Evolutionary conservation across 2,797 vertebrate species (phyloP).

Genomic region (Enteromius viviparus): DNA sequence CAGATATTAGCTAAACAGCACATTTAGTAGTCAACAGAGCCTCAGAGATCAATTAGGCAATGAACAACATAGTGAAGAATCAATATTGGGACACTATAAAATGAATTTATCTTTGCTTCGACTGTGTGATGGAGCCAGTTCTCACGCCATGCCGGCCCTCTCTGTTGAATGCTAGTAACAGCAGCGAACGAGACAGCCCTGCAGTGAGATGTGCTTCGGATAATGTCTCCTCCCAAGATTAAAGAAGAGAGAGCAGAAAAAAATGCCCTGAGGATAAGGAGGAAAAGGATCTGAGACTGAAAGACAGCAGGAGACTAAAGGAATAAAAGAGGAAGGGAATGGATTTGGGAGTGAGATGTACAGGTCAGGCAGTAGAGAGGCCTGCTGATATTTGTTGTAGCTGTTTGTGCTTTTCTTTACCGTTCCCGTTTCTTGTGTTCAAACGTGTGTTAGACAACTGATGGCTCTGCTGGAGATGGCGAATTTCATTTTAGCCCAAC

Average conservation of each 20-base stretch:
- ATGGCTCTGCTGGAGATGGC: conserved; percentile 2
- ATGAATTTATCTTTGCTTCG: conserved; percentile 1
- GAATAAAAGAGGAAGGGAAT: conserved; percentile 41
- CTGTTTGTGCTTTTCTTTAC: conserved; percentile 26
- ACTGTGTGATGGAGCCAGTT: not conserved
- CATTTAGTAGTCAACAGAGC: conserved; percentile 21
- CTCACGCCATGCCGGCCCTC: not conserved
- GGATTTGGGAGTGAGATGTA: conserved; percentile 35
- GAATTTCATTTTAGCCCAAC: conserved; percentile 12
- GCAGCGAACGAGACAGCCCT: conserved; percentile 15
- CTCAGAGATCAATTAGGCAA: conserved; percentile 34
- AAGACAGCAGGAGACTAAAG: conserved; percentile 37
- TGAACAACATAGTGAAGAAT: conserved; percentile 38
- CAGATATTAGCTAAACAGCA: conserved; percentile 26
- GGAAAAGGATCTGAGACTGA: conserved; percentile 41
- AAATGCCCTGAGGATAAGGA: conserved; percentile 34
- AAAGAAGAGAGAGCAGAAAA: conserved; percentile 7
- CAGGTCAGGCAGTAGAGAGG: conserved; percentile 21
- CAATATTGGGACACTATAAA: conserved; percentile 35
- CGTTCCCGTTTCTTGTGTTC: not conserved
- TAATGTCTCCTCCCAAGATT: conserved; percentile 40
- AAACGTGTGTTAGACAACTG: conserved; percentile 9
- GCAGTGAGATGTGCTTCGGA: conserved; percentile 39
- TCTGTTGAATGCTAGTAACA: not conserved
- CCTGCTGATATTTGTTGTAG: conserved; percentile 36